Evolutionary conservation across 2,888 invertebrate genomes (phyloP).

Genomic region (Drosophila barbarae): DNA sequence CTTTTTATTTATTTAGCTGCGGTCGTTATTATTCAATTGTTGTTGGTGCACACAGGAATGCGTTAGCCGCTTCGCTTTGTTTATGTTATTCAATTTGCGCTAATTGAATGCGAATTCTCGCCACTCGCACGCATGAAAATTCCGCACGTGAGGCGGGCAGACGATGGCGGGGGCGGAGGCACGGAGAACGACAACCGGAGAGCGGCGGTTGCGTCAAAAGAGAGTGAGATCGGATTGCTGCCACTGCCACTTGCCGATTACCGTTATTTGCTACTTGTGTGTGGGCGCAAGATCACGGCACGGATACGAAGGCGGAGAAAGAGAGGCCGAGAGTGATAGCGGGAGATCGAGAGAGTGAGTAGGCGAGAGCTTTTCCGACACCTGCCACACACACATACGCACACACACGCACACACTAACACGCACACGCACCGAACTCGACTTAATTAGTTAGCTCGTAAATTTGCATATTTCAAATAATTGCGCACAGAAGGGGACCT

Average conservation of each 20-base stretch:
- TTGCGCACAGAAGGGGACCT: conserved; percentile 29
- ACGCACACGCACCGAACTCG: conserved; percentile 34
- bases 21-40: conserved; percentile 34
- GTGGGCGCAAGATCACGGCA: conserved; percentile 49
- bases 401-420: conserved; percentile 34
- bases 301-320: background rate
- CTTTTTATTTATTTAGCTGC: conserved; percentile 34
- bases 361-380: conserved; percentile 59
- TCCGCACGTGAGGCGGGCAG: conserved; percentile 1
- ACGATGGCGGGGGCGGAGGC: background rate
- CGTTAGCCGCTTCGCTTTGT: conserved; percentile 26
- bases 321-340: conserved; percentile 5
- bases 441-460: conserved; percentile 74
- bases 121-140: conserved; percentile 22
- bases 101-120: conserved; percentile 40
- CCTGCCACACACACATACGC: conserved; percentile 56
- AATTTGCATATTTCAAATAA: conserved; percentile 69
- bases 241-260: conserved; percentile 8
- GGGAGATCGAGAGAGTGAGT: conserved; percentile 20
- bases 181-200: background rate
- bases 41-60: conserved; percentile 40
- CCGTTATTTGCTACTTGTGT: conserved; percentile 30
- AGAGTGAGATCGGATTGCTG: conserved; percentile 17
- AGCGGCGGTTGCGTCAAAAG: conserved; percentile 1
- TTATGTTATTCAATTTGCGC: conserved; percentile 39